Percentiles rank a stretch among this genome's conserved stretches.
These are phyloP conservation scores for Ophioninae sp. DNA, from an alignment of 2,888 invertebrate species.

Conservation along the genomic window DNA sequence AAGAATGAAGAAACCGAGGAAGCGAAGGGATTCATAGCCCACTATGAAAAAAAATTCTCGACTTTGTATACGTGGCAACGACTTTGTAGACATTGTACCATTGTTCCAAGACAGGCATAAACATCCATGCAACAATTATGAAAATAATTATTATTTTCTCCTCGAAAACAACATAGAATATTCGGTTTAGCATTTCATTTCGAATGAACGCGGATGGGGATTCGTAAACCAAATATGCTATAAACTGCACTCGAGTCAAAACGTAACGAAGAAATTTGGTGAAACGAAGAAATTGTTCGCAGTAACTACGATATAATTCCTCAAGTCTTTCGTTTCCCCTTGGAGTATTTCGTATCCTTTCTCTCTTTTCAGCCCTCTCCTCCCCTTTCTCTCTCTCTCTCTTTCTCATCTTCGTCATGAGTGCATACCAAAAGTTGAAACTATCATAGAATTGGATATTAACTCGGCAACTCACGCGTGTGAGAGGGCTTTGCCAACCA, in stretches of 20 bases:
- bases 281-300: background rate
- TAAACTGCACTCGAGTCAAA: background rate
- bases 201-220: background rate
- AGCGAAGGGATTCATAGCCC: too few relatives aligned
- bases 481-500: conserved; percentile 17
- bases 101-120: too few relatives aligned
- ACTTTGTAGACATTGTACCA: too few relatives aligned
- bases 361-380: background rate
- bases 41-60: too few relatives aligned
- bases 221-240: background rate
- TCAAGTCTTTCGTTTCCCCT: background rate
- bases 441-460: conserved; percentile 47
- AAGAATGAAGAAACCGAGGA: too few relatives aligned
- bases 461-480: conserved; percentile 32
- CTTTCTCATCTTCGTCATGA: conserved; percentile 16
- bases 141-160: background rate
- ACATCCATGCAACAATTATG: background rate
- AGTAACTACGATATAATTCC: conserved; percentile 11
- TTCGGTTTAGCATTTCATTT: background rate
- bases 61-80: too few relatives aligned
- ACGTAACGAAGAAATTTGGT: background rate
- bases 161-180: background rate
- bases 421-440: conserved; percentile 36
- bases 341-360: background rate
- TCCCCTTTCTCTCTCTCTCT: background rate